Base-by-base conservation (phyloP, 2,888 invertebrate species). In the Glyphotaelius pellucidus region DNA sequence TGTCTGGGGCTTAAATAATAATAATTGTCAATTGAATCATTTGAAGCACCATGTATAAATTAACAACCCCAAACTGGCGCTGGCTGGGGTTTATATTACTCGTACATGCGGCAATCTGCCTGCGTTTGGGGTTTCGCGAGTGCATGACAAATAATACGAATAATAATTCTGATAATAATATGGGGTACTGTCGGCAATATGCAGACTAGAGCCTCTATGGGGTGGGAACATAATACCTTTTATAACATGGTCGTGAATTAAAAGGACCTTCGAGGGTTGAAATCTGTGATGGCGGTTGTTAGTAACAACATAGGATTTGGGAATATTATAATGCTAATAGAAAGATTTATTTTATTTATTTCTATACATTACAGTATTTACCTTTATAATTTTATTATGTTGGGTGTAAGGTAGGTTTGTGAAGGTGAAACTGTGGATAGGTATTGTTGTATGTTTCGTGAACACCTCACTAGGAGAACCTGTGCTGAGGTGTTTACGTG, bases 251-350 rank as follows among this genome's bases (percentile, higher is more conserved):
- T n/a, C 15, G 90, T 81, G 80, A 89, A 87, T 47, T 52, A 83
- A 83, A 81, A 90, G 25, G 47, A n/a, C 32, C 31, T 81, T 31
- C 67, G 79, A 90, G 92, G 91, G 90, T 88, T 91, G 83, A 81
- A 90, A 80, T 90, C 92, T 90, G 91, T 92, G 90, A 92, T 92
- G 92, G 92, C 90, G 81, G 91, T 92, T 79, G 86, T 91, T 90
- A 91, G 91, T 91, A 92, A 81, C 91, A 90, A 42, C 91, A 89
- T 83, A 52, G 85, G 89, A 91, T 91, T 92, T 92, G 83, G 89
- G 47, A 67, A 67, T 67, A 67, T 67, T 67, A 25, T 67, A 25
- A 67, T 25, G 25, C 25, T n/a, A 67, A 9, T 67, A 25, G 25
- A 9, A 47, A 47, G 38, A 38, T 38, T 5, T 38, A n/a, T n/a